Base-by-base conservation (phyloP, 2,113 vertebrate species). In the Mixornis gularis region DNA sequence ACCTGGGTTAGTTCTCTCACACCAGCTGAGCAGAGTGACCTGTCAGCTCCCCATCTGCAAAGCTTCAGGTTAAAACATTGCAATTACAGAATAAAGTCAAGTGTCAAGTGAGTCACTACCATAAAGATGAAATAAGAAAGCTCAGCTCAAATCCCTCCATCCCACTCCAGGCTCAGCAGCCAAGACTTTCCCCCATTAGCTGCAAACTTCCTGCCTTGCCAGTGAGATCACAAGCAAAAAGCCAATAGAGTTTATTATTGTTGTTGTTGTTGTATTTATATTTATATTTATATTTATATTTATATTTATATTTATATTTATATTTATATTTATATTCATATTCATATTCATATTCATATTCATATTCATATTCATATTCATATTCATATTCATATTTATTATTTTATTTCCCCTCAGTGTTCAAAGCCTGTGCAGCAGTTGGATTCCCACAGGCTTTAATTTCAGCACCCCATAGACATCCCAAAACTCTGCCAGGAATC, bases 141-240 rank as follows among this genome's bases (percentile, higher is more conserved):
- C 79, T 76, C 46, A 1, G 1, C 63, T 89, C 66, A 3, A 87
- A 76, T 70, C 70, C 73, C 32, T 60, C 60, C 79, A 56, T 44
- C 80, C 80, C 55, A 44, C 52, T 52, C 53, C 85, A 55, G 53
- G 24, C 10, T 90, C 62, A 79, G 66, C 78, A 95, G 89, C 91
- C 94, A 96, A 95, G 78, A 87, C 55, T 81, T 85, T 78, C 76
- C 46, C 62, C 66, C 43, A 65, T 91, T 84, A 91, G 78, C 89
- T 79, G 52, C 69, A 10, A 58, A 38, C 19, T 58, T 51, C 58
- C 78, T 76, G 53, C 38, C 52, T 40, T 63, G 65, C 72, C 92
- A 93, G 51, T n/a, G 52, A 92, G 74, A 76, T 85, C 79, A 52
- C 34, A 32, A 82, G 78, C 36, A 79, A 85, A 92, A 93, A 85